Conservation (phyloP, 2,888 invertebrate genomes). For the Endotricha flammealis region DNA sequence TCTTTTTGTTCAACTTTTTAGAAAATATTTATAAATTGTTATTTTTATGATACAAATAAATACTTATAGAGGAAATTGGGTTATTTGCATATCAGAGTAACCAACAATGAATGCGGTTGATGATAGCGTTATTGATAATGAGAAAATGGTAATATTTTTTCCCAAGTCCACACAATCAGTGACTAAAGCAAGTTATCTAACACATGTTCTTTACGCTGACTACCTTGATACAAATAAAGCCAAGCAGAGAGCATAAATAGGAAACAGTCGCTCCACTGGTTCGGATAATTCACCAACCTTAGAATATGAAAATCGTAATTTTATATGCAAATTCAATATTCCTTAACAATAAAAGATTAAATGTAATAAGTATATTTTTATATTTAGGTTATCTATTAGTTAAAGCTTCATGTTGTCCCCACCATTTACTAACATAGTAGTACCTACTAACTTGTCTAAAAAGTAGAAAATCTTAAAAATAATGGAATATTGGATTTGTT, state of each 20-base stretch:
- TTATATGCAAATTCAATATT: slow-evolving; percentile 67
- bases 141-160: too few species aligned
- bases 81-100: too few species aligned
- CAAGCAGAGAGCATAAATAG: slow-evolving; percentile 63
- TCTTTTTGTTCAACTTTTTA: too few species aligned
- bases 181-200: slow-evolving; percentile 35
- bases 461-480: too few species aligned
- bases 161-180: slow-evolving; percentile 13
- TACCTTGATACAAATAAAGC: slow-evolving; percentile 66
- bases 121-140: slow-evolving; percentile 1
- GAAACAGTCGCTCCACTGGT: slow-evolving; percentile 71
- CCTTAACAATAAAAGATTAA: slow-evolving; percentile 37
- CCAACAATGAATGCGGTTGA: neutral
- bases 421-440: too few species aligned
- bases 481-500: too few species aligned
- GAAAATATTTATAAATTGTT: too few species aligned
- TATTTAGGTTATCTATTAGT: too few species aligned
- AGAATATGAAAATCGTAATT: slow-evolving; percentile 71
- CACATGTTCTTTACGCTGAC: slow-evolving; percentile 56
- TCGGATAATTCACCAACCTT: slow-evolving; percentile 68
- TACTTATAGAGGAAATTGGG: too few species aligned
- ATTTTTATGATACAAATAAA: too few species aligned
- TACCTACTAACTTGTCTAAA: too few species aligned
- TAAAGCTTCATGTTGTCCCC: too few species aligned
- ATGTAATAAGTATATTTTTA: neutral